Conservation (phyloP, 35 echinoderm and acorn worm species). For the Ophiothrix spiculata region DNA sequence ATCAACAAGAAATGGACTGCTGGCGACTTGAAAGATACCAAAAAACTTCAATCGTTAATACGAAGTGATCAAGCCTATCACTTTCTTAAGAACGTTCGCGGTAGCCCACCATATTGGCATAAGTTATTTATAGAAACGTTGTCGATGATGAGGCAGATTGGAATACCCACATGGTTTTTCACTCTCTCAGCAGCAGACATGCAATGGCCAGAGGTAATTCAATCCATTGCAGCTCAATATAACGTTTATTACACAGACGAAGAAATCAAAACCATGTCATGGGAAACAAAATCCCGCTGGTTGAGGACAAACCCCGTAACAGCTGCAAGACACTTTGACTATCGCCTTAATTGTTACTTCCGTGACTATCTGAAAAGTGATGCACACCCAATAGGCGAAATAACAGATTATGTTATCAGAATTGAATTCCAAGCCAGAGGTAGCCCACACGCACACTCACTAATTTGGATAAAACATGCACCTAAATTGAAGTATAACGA, state of each 20-base stretch:
- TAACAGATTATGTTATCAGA: constrained; percentile 44
- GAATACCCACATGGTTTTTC: constrained; percentile 65
- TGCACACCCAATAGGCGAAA: constrained; percentile 34
- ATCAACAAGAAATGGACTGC: background rate
- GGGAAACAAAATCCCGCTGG: constrained; percentile 39
- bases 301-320: constrained; percentile 56
- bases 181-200: constrained; percentile 61
- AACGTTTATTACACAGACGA: constrained; percentile 16
- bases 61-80: constrained; percentile 37
- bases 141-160: constrained; percentile 39
- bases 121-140: constrained; percentile 18
- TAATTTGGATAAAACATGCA: constrained; percentile 59
- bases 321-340: constrained; percentile 64
- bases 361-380: constrained; percentile 23
- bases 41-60: constrained; percentile 14
- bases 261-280: constrained; percentile 14
- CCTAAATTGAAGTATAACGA: constrained; percentile 32
- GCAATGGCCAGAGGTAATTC: constrained; percentile 50
- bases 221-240: constrained; percentile 26
- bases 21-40: background rate
- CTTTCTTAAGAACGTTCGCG: constrained; percentile 19
- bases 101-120: constrained; percentile 50
- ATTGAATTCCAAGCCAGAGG: constrained; percentile 65
- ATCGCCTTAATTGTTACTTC: constrained; percentile 43
- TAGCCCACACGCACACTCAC: constrained; percentile 46